Percentiles rank a stretch among this genome's conserved stretches.
phyloP scores from a whole-genome alignment of 2,888 invertebrate species.

The Drosophila subquinaria region DNA sequence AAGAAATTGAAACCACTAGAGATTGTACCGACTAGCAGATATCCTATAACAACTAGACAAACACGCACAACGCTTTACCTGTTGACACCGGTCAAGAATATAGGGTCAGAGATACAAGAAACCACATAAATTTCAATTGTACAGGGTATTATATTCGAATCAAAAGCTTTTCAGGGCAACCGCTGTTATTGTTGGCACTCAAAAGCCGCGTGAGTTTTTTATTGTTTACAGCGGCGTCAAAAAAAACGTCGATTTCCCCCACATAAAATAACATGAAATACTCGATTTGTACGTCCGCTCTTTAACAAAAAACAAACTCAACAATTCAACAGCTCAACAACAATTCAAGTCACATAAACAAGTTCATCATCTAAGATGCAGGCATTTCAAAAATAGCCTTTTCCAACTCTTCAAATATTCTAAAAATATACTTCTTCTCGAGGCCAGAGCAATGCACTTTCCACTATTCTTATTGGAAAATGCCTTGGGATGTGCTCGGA shows the following conservation, averaged over 20 bases:
- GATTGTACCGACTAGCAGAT: slow-evolving; percentile 11
- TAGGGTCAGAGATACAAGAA: not conserved
- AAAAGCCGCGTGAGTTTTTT: slow-evolving; percentile 22
- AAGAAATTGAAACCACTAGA: not conserved
- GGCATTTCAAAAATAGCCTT: slow-evolving; percentile 62
- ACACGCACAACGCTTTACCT: not conserved
- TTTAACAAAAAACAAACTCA: slow-evolving; percentile 23
- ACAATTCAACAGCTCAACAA: slow-evolving; percentile 33
- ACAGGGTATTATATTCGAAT: slow-evolving; percentile 21
- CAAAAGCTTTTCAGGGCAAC: slow-evolving; percentile 40
- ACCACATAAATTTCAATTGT: not conserved
- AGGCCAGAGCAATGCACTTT: slow-evolving; percentile 70
- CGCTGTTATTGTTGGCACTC: slow-evolving; percentile 34
- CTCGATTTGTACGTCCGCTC: slow-evolving; percentile 29
- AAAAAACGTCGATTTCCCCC: slow-evolving; percentile 15
- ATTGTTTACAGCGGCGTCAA: slow-evolving; percentile 30
- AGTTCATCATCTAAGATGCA: slow-evolving; percentile 42
- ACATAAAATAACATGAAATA: slow-evolving; percentile 28
- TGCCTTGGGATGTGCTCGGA: slow-evolving; percentile 24
- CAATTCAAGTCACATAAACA: slow-evolving; percentile 40
- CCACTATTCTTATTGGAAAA: slow-evolving; percentile 29
- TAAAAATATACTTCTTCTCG: slow-evolving; percentile 49
- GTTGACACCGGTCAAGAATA: not conserved
- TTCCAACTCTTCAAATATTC: slow-evolving; percentile 50
- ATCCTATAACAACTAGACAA: slow-evolving; percentile 3